A percentile compares a stretch with the other conserved stretches of the same genome.
These are phyloP conservation scores for Eidolon helvum DNA, from an alignment of 2,113 vertebrate species.

Conservation along the genomic window DNA sequence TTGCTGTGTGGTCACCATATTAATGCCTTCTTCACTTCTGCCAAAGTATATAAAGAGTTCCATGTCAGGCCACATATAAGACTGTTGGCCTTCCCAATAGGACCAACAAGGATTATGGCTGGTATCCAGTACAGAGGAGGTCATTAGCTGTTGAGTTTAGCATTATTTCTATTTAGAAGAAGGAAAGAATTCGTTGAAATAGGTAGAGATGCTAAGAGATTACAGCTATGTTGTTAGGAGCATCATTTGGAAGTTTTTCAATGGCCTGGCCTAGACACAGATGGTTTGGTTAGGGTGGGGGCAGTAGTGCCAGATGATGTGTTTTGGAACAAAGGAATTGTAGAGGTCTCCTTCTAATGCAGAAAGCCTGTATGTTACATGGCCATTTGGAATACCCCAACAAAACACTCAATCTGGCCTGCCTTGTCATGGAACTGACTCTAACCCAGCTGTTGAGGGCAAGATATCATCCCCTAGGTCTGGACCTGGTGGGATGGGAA, in stretches of 20 bases:
- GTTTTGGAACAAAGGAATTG: neutral
- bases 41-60: slow-evolving; percentile 30
- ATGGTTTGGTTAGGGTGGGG: neutral
- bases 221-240: neutral
- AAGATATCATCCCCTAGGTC: neutral
- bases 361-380: neutral
- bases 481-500: neutral
- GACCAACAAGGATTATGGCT: neutral
- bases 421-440: neutral
- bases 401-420: neutral
- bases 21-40: neutral
- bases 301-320: neutral
- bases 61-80: neutral
- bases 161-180: slow-evolving; percentile 7
- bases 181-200: neutral
- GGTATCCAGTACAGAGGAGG: neutral
- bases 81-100: neutral
- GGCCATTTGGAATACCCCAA: neutral
- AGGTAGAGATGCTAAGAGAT: neutral
- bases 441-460: neutral
- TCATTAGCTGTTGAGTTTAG: neutral
- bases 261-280: neutral
- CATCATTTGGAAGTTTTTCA: slow-evolving; percentile 20
- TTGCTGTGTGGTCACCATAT: slow-evolving; percentile 30
- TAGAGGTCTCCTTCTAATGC: neutral